Evolutionary conservation across 2,797 vertebrate species (phyloP).

Genomic region (Sciurus carolinensis): DNA sequence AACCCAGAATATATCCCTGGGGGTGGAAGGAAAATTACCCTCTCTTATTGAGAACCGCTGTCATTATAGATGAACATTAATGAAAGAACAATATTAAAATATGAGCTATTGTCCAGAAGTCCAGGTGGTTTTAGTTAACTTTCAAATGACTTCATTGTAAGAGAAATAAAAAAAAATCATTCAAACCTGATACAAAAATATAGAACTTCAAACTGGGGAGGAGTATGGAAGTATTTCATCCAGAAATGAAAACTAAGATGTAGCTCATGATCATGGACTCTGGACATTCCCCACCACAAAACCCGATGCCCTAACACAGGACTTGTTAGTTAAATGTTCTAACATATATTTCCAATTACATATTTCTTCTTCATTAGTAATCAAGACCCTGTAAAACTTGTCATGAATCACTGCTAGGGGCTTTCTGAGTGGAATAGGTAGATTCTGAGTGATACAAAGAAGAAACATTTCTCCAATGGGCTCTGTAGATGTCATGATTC

Average conservation of each 20-base stretch:
- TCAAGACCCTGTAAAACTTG: not conserved
- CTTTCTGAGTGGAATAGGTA: not conserved
- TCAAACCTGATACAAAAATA: not conserved
- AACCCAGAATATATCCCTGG: not conserved
- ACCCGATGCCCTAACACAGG: not conserved
- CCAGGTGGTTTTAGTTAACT: not conserved
- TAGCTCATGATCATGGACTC: not conserved
- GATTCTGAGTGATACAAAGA: not conserved
- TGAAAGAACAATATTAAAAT: not conserved
- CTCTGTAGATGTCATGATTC: not conserved
- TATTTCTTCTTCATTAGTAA: slow-evolving; percentile 27
- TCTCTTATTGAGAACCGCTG: not conserved
- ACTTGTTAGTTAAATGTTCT: not conserved
- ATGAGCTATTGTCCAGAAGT: not conserved
- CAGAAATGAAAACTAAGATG: not conserved
- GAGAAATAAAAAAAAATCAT: not conserved
- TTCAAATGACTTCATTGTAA: not conserved
- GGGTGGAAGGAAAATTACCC: not conserved
- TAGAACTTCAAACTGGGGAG: not conserved
- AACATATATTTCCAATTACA: not conserved
- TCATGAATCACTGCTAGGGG: not conserved
- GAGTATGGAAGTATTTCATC: not conserved
- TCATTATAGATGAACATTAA: not conserved
- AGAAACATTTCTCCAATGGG: not conserved
- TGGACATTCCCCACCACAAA: not conserved